These are phyloP conservation scores for Knipowitschia caucasica DNA, from an alignment of 2,797 vertebrate species.

Conservation along the genomic window DNA sequence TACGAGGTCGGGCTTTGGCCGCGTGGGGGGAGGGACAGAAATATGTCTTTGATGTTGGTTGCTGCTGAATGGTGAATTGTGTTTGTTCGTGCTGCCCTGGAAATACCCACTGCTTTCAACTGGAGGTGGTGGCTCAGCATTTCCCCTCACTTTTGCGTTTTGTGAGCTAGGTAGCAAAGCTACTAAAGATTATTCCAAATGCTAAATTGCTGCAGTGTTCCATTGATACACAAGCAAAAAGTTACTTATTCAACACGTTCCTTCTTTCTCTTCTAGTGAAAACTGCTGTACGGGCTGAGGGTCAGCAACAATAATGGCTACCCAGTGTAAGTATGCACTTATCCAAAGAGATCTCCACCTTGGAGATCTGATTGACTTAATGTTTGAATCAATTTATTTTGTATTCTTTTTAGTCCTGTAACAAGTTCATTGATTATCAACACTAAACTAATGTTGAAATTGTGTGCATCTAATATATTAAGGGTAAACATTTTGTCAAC, in stretches of 20 bases:
- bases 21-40: constrained; percentile 68
- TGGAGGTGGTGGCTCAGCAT: constrained; percentile 68
- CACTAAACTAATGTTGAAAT: too few species aligned
- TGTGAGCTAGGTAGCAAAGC: constrained; percentile 51
- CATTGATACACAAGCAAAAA: constrained; percentile 7
- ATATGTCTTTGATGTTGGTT: constrained; percentile 76
- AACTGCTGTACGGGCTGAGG: constrained; percentile 76
- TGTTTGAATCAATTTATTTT: not conserved
- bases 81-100: constrained; percentile 73
- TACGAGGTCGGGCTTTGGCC: constrained; percentile 74
- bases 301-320: constrained; percentile 79
- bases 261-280: constrained; percentile 51
- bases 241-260: constrained; percentile 20
- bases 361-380: not conserved
- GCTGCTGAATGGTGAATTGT: constrained; percentile 76
- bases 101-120: constrained; percentile 72
- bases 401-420: not conserved
- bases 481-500: too few species aligned
- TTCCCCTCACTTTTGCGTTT: constrained; percentile 50
- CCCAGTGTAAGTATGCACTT: constrained; percentile 76
- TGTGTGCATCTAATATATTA: too few species aligned
- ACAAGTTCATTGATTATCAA: too few species aligned
- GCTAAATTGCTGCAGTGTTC: constrained; percentile 11
- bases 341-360: not conserved
- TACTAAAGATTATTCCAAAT: constrained; percentile 24